phyloP scores from a whole-genome alignment of 2,113 vertebrate species.

The Thomomys bottae region DNA sequence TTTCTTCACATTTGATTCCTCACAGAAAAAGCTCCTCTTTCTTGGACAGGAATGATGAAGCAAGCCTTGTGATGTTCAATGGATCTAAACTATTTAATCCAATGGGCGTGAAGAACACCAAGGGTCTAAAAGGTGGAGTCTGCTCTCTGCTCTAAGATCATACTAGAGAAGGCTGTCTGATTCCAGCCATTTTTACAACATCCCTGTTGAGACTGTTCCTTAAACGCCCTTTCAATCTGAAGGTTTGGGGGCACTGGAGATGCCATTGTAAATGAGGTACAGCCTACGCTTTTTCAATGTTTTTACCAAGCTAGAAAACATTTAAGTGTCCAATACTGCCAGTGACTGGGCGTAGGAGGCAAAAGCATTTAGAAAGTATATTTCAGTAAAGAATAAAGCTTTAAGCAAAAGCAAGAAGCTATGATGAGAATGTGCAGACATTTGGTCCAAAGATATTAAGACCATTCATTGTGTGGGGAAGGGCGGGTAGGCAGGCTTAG shows the following conservation, averaged over 20 bases:
- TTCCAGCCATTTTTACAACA: not conserved
- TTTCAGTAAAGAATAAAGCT: not conserved
- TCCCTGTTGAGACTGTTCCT: not conserved
- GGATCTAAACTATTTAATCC: not conserved
- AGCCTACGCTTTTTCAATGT: not conserved
- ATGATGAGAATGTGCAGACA: not conserved
- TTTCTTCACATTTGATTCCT: not conserved
- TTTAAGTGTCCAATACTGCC: not conserved
- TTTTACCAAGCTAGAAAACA: not conserved
- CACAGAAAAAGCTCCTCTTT: not conserved
- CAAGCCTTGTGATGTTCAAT: not conserved
- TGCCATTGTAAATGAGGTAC: not conserved
- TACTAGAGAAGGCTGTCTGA: not conserved
- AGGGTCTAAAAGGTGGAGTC: not conserved
- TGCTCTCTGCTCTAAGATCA: not conserved
- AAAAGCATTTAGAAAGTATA: not conserved
- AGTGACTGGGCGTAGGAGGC: not conserved
- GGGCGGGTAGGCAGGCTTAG: not conserved
- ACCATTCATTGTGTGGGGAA: not conserved
- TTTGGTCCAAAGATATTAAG: not conserved
- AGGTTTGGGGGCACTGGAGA: not conserved
- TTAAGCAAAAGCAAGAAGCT: not conserved
- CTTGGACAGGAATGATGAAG: not conserved
- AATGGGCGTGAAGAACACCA: not conserved
- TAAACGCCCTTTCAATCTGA: not conserved